A percentile compares a stretch with the other conserved stretches of the same genome.
These are phyloP conservation scores for Champsocephalus esox DNA, from an alignment of 2,797 vertebrate species.

Conservation along the genomic window DNA sequence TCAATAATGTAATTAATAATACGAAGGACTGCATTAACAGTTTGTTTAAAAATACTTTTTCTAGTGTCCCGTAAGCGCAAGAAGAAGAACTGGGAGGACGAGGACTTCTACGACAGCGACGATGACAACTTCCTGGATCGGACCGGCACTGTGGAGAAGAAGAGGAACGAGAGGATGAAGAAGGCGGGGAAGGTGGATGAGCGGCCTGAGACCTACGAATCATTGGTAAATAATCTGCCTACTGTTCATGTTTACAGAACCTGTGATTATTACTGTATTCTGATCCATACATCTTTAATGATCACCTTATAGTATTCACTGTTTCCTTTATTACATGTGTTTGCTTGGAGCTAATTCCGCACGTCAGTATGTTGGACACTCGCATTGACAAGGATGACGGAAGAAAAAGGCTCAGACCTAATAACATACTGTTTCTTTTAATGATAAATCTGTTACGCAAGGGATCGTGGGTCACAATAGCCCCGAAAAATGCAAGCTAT, in stretches of 20 bases:
- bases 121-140: conserved; percentile 97
- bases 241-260: background rate
- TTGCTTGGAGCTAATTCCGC: no score
- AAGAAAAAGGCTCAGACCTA: no score
- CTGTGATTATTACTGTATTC: background rate
- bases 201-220: conserved; percentile 92
- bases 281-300: background rate
- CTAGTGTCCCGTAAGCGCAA: conserved; percentile 96
- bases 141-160: conserved; percentile 94
- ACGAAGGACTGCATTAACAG: rapidly evolving
- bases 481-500: no score
- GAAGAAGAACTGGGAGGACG: conserved; percentile 98
- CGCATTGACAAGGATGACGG: no score
- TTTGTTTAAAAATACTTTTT: background rate
- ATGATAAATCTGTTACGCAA: no score
- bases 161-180: conserved; percentile 94
- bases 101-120: conserved; percentile 98
- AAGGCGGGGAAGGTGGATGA: conserved; percentile 96
- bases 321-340: no score
- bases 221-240: conserved; percentile 84
- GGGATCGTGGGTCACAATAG: no score
- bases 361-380: no score
- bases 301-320: no score
- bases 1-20: background rate
- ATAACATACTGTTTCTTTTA: no score